Evolutionary conservation across 2,888 invertebrate species (phyloP), one percentile per base, ranked within the genome.

Genomic region (Sisyra terminalis): DNA sequence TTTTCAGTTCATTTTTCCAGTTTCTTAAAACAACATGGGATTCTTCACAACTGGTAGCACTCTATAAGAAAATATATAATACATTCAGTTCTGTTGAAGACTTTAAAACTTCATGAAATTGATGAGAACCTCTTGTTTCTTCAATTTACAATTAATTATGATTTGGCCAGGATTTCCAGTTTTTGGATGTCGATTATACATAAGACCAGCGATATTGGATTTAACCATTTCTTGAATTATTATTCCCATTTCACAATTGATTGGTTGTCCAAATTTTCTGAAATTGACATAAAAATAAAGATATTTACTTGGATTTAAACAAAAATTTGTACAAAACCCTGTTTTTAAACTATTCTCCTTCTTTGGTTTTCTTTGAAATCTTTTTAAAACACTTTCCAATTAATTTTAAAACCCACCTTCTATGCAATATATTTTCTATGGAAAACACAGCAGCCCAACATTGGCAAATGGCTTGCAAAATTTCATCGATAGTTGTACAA

Each of bases 371-470:
- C n/a, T n/a, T n/a, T n/a, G n/a, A n/a, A n/a, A n/a, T n/a, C n/a
- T n/a, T n/a, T n/a, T n/a, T n/a, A n/a, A n/a, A n/a, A n/a, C n/a
- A n/a, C n/a, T n/a, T n/a, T 24, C 24, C 5, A 7, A 5, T 24
- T 3, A 5, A 24, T 24, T 24, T 24, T 24, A 3, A 24, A 24
- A 24, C 5, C 24, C 50, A 83, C 81, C 78, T 74, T 53, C 86
- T 68, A 56, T 90, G 89, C 49, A 76, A 71, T 1, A 84, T 76
- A 50, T 87, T 85, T 49, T 78, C 78, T 52, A 71, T 75, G 0
- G 80, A 69, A 55, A 76, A 88, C 49, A 85, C 71, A 1, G 88
- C 89, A 0, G 79, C 81, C 89, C 89, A 90, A 57, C 88, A 89
- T 44, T 70, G 67, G 38, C 70, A 63, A 2, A 88, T 64, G 5